Base-by-base conservation (phyloP, 2,113 vertebrate genomes). In the Mastomys coucha region DNA sequence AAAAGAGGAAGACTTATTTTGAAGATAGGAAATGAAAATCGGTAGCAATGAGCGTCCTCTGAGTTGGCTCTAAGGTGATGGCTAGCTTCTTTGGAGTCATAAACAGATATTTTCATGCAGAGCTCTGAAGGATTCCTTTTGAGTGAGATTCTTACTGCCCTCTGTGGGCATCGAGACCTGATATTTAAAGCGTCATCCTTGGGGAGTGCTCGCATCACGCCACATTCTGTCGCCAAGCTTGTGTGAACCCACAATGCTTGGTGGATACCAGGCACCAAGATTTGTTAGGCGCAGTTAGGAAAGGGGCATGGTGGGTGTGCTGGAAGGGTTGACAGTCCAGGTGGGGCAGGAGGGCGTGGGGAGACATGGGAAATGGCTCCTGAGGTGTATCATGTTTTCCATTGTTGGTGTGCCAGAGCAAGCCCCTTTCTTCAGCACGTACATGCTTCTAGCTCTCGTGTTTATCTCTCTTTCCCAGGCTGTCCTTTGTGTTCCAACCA, bases 1-100 rank as follows among this genome's bases (percentile, higher is more conserved):
- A 78, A 67, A 92, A 77, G 33, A 45, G 87, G 94, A 94, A 31
- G 88, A 51, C 16, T 91, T 69, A 90, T 95, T 95, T 96, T 96
- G 16, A 60, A 53, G 51, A n/a, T 73, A 84, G 77, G 26, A 92
- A 91, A 81, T 45, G 53, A 96, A 91, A 89, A 72, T 51, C 53
- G 76, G 63, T 89, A 91, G 24, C 45, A 81, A 86, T 90, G 75
- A 42, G 17, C 88, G 58, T 73, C 14, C 12, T 92, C 39, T 53
- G 19, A 90, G 82, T 96, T 96, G 84, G 36, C 86, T 89, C 24
- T 36, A 22, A 49, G 13, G 53, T 93, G 76, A 93, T 87, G 91
- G 87, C 19, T 63, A 58, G 2, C 45, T 72, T 73, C 39, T 84
- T 87, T 31, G 89, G n/a, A 88, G 11, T 81, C 88, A 42, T 8